Evolutionary conservation across 2,113 vertebrate genomes (phyloP), one percentile per base, ranked within the genome.

Genomic region (Callionymus lyra): DNA sequence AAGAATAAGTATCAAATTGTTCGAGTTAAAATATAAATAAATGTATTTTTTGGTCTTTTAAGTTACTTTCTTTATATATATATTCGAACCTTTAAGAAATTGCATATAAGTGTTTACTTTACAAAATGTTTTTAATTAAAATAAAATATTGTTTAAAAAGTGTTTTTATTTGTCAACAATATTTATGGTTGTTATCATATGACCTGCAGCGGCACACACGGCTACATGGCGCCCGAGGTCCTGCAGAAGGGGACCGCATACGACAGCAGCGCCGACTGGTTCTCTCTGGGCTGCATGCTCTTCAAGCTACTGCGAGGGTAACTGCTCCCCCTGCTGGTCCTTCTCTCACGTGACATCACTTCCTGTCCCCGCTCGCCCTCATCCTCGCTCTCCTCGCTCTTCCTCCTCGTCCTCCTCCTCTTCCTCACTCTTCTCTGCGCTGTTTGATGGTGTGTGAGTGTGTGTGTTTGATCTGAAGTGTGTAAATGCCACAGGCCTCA

Each of bases 251-350:
- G 95, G 18, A 97, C 92, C 0, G 90, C 93, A 0, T 98, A 98
- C 1, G 95, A 99, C 79, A 97, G 95, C 91, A 99, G 94, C 0
- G 94, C 95, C 0, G 95, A 99, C 80, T 99, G 95, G 95, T 99
- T 99, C 86, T 99, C 95, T 2, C 72, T 99, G 57, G 95, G 94
- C 48, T 99, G 95, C 73, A 96, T 99, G 94, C 89, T 98, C 17
- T 99, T 99, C 87, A 99, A 99, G 40, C 92, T 99, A 1, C 89
- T 99, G 12, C 74, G 94, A 72, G 95, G 95, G 95, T 99, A 84
- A 92, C 6, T 1, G 12, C 38, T 1, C 34, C 6, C 21, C 12
- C 9, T 34, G 31, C 31, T 16, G n/a, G 41, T 2, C 31, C n/a
- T n/a, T 35, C 39, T 46, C 52, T 39, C 37, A 3, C 27, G 1